A percentile compares a stretch with the other conserved stretches of the same genome.
Conservation (phyloP, 2,888 invertebrate species). For the Sinohyriopsis cumingii region DNA sequence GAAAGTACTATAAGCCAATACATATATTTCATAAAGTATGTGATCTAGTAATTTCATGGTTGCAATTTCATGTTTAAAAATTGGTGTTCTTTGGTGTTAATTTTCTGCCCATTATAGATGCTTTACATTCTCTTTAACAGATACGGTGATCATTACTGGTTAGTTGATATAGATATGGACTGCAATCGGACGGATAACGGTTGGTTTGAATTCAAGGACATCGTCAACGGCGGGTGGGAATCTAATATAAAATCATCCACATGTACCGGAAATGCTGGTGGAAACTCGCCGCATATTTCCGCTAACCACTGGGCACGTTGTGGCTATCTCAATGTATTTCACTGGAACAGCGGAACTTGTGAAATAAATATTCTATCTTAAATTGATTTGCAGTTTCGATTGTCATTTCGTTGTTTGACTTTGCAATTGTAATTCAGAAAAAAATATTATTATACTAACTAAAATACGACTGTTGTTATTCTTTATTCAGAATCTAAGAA, state of each 20-base stretch:
- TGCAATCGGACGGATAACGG: constrained; percentile 68
- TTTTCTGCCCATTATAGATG: too few relatives aligned
- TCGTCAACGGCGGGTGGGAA: constrained; percentile 66
- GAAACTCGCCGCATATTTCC: constrained; percentile 42
- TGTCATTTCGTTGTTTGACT: too few relatives aligned
- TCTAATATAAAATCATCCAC: constrained; percentile 48
- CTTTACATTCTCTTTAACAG: constrained; percentile 18
- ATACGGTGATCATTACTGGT: constrained; percentile 71
- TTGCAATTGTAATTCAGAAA: too few relatives aligned
- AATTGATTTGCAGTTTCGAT: too few relatives aligned
- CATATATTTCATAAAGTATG: too few relatives aligned
- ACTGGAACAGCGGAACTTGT: constrained; percentile 50
- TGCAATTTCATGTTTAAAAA: too few relatives aligned
- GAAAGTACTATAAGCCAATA: too few relatives aligned
- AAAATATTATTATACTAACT: too few relatives aligned
- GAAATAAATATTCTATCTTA: constrained; percentile 20
- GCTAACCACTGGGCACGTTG: constrained; percentile 71
- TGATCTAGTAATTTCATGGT: too few relatives aligned
- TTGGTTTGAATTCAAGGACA: constrained; percentile 72
- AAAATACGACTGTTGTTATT: too few relatives aligned
- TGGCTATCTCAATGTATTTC: constrained; percentile 69
- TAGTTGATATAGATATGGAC: constrained; percentile 70
- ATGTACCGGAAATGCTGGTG: constrained; percentile 57
- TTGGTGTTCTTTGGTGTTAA: too few relatives aligned
- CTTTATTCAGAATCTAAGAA: too few relatives aligned